These are phyloP conservation scores for Maniola hyperantus DNA, from an alignment of 2,888 invertebrate species.

Conservation along the genomic window DNA sequence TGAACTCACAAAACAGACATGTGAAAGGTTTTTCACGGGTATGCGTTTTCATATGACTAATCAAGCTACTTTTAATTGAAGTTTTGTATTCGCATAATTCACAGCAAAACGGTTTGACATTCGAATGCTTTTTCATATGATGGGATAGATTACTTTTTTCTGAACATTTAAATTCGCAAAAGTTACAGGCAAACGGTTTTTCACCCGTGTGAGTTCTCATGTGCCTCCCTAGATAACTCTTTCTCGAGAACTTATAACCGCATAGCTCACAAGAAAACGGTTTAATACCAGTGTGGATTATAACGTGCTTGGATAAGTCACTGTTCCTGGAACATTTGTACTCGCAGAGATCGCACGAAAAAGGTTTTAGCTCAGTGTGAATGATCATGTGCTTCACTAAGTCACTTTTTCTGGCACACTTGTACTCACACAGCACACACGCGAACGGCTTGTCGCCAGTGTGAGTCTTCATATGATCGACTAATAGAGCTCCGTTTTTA, in stretches of 20 bases:
- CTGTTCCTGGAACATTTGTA: not conserved
- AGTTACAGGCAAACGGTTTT: not conserved
- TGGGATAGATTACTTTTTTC: not conserved
- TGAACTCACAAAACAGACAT: not conserved
- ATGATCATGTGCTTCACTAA: not conserved
- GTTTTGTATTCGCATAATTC: not conserved
- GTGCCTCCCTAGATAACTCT: not conserved
- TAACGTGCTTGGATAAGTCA: not conserved
- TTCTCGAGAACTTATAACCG: not conserved
- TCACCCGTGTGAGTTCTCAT: not conserved
- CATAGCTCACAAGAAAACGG: not conserved
- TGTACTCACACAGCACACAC: not conserved
- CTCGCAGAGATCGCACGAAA: not conserved
- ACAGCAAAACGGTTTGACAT: not conserved
- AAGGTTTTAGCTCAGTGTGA: not conserved
- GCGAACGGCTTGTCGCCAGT: not conserved
- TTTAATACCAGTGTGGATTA: not conserved
- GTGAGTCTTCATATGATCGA: not conserved
- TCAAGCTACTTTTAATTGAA: not conserved
- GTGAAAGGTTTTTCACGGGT: not conserved
- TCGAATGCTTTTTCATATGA: not conserved
- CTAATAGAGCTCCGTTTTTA: not conserved
- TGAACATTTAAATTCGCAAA: not conserved
- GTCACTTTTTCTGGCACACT: not conserved
- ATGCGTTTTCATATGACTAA: not conserved